Percentiles rank a stretch among this genome's conserved stretches.
Evolutionary conservation across 2,113 vertebrate species (phyloP).

Genomic region (Balaenoptera acutorostrata): DNA sequence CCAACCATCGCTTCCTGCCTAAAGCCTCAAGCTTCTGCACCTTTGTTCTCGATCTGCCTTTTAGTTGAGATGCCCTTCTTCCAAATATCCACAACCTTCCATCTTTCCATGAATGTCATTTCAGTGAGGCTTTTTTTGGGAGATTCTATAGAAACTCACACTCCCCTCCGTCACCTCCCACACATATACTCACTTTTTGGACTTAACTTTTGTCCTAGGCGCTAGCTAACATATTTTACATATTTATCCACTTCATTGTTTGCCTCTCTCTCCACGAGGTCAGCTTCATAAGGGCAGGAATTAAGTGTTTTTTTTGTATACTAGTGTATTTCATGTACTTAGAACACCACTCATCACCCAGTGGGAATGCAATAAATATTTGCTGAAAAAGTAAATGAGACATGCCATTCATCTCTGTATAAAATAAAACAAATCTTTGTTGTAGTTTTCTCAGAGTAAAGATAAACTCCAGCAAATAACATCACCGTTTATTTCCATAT

Average conservation of each 20-base stretch:
- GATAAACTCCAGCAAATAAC: not conserved
- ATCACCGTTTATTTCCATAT: not conserved
- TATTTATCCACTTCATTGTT: not conserved
- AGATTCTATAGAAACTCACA: not conserved
- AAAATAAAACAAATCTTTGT: not conserved
- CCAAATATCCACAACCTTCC: not conserved
- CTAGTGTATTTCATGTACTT: not conserved
- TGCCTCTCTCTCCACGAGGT: not conserved
- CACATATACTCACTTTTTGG: not conserved
- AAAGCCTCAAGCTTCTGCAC: not conserved
- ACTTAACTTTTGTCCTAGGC: not conserved
- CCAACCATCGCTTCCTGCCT: not conserved
- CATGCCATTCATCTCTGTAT: not conserved
- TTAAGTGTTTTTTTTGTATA: not conserved
- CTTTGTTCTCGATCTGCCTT: not conserved
- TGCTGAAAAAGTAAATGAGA: not conserved
- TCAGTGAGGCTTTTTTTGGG: not conserved
- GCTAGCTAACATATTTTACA: not conserved
- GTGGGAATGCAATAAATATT: not conserved
- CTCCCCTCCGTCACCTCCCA: not conserved
- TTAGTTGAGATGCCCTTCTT: not conserved
- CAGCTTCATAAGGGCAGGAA: not conserved
- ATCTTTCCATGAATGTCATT: not conserved
- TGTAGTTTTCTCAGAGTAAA: not conserved
- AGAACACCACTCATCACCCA: not conserved